Conservation (phyloP, 2,113 vertebrate genomes). For the Oenanthe oenanthe region DNA sequence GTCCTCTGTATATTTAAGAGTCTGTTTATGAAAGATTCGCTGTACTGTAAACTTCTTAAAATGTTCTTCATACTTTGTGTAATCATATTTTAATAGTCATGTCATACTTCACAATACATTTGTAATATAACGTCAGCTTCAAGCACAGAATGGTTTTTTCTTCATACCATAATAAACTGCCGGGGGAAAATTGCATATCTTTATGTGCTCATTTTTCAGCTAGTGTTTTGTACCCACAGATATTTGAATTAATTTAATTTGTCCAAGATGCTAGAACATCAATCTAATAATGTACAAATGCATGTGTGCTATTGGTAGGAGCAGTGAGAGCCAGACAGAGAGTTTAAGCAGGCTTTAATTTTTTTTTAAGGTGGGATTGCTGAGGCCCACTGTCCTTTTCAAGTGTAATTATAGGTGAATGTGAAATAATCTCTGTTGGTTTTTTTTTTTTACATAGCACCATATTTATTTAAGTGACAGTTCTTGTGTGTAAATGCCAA, state of each 20-base stretch:
- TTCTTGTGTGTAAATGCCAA: not conserved
- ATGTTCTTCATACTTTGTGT: slow-evolving; percentile 81
- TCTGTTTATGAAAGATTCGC: slow-evolving; percentile 79
- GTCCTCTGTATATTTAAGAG: slow-evolving; percentile 82
- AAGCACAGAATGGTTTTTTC: slow-evolving; percentile 78
- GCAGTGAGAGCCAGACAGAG: not conserved
- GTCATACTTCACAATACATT: slow-evolving; percentile 75
- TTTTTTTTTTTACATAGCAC: not conserved
- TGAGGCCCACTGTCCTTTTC: not conserved
- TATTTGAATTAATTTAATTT: slow-evolving; percentile 30
- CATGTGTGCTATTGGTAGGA: not conserved
- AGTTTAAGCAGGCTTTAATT: slow-evolving; percentile 16
- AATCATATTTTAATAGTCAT: slow-evolving; percentile 82
- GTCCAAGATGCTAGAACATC: not conserved
- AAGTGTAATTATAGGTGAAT: not conserved
- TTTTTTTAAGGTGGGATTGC: slow-evolving; percentile 21
- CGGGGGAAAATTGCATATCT: slow-evolving; percentile 74
- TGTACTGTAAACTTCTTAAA: slow-evolving; percentile 81
- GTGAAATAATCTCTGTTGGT: not conserved
- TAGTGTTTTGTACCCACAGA: not conserved
- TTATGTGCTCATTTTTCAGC: slow-evolving; percentile 66
- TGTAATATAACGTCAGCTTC: slow-evolving; percentile 81
- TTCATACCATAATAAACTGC: slow-evolving; percentile 85
- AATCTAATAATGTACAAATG: not conserved
- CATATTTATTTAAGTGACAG: not conserved